Base-by-base conservation (phyloP, 2,888 invertebrate species). In the Aleiodes alternator region DNA sequence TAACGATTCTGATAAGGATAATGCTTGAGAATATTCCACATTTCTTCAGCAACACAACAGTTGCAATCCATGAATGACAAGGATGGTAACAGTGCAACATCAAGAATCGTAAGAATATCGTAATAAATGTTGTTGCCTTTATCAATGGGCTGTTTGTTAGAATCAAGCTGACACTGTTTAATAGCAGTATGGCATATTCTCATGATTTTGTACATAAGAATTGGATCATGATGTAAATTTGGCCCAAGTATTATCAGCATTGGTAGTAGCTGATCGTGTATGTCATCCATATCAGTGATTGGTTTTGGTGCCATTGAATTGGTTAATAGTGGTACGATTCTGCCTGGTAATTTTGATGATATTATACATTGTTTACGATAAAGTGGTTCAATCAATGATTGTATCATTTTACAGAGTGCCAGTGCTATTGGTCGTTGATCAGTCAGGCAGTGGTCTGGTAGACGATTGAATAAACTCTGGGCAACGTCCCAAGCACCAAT, bases 31-130 rank as follows among this genome's bases (percentile, higher is more conserved):
- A 99, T 92, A 64, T 94, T 94, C 96, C 99, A 99, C 78, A 99
- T 93, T 97, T 99, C 98, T 89, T 99, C 98, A 4, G 98, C 96
- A 89, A 99, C 94, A 82, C 97, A 97, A 87, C 98, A 98, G 90
- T 99, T 99, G 83, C 96, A 96, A 81, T 97, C 97, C 91, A 98
- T 93, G 82, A 97, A 94, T 0, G 97, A 96, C 29, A 99, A 91
- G 0, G 97, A 94, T 0, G 99, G 99, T 78, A 99, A 90, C 78
- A 99, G 92, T 1, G 96, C 95, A 59, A 96, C 94, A 87, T 99
- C 98, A 75, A 98, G 90, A 64, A 98, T 92, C 5, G 95, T 96
- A 73, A 98, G 90, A 56, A 97, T 94, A 80, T 97, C 96, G 84
- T 95, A 94, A 87, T 97, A 96, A 56, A 97, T 90, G 9, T 91